phyloP scores from a whole-genome alignment of 2,888 invertebrate species.

The Hypselothyrea guttata region DNA sequence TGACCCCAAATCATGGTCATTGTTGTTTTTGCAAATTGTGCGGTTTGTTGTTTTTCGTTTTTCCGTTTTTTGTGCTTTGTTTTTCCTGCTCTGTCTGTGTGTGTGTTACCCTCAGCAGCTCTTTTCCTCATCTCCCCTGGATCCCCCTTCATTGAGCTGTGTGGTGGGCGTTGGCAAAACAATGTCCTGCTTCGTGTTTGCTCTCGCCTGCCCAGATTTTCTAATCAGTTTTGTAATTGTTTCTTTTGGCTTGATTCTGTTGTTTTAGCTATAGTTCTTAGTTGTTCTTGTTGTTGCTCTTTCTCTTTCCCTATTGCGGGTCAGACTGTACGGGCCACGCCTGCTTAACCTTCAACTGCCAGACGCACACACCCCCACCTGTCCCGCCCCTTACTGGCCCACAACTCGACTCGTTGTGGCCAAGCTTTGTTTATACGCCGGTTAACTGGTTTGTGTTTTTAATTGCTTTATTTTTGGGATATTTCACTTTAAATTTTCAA shows the following conservation, averaged over 20 bases:
- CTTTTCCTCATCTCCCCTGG: background rate
- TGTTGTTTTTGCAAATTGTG: slow-evolving; percentile 76
- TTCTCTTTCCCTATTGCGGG: slow-evolving; percentile 14
- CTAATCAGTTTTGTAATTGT: slow-evolving; percentile 77
- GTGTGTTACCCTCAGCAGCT: background rate
- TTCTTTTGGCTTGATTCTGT: slow-evolving; percentile 47
- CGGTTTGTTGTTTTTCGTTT: slow-evolving; percentile 55
- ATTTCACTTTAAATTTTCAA: background rate
- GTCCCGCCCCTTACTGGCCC: too few relatives aligned
- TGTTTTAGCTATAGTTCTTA: slow-evolving; percentile 23
- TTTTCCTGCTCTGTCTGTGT: background rate
- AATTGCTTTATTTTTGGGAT: slow-evolving; percentile 37
- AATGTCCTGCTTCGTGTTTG: slow-evolving; percentile 58
- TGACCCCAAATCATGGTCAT: slow-evolving; percentile 57
- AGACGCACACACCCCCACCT: slow-evolving; percentile 37
- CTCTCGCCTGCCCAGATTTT: slow-evolving; percentile 61
- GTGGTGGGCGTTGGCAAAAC: slow-evolving; percentile 65
- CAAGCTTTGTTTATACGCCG: slow-evolving; percentile 25
- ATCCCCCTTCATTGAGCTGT: slow-evolving; percentile 5
- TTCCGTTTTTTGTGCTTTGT: background rate
- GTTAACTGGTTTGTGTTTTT: slow-evolving; percentile 29
- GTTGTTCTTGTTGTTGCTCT: slow-evolving; percentile 32
- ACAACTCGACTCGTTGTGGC: background rate
- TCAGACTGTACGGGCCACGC: slow-evolving; percentile 33
- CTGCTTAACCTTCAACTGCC: slow-evolving; percentile 52